Evolutionary conservation across 2,113 vertebrate genomes (phyloP), one percentile per base, ranked within the genome.

Genomic region (Sapayoa aenigma): DNA sequence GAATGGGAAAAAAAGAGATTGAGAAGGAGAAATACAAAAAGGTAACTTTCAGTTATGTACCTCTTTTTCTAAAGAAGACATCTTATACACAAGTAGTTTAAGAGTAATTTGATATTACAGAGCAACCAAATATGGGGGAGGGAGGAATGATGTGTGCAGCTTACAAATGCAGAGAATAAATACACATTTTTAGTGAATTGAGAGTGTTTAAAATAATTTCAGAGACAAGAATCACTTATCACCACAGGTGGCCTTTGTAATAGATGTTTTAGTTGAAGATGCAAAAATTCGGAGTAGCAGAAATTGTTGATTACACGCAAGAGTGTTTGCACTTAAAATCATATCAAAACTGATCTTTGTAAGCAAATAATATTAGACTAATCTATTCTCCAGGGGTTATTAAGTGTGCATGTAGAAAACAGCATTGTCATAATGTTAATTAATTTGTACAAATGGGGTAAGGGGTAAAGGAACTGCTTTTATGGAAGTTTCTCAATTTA

Each of bases 201-300:
- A 84, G 95, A 96, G 92, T 89, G 95, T 97, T 96, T 96, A 97
- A 87, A 96, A 96, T 96, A 93, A 97, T 96, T 97, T 96, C 95
- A 86, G 83, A 96, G 95, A 93, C 94, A 86, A 97, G 88, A 96
- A 93, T 94, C 97, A 96, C 95, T 97, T 97, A 97, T 95, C 95
- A 93, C 95, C 84, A 94, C 96, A 91, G 96, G 96, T 91, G 94
- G 91, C 75, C 95, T 91, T 24, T 46, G 63, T 96, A 97, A 97
- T 96, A 96, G 96, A 74, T 90, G 79, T 87, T 94, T 95, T 96
- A 92, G 73, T 93, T 95, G 84, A 95, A 98, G 94, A 97, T 93
- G 95, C 93, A 97, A 96, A 97, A 96, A 88, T 95, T 95, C 22
- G 21, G 90, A 97, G 93, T 93, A 96, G 87, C 83, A 95, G 92